A percentile compares a stretch with the other conserved stretches of the same genome.
phyloP scores from a whole-genome alignment of 2,888 invertebrate species.

The Esperia sulphurella region DNA sequence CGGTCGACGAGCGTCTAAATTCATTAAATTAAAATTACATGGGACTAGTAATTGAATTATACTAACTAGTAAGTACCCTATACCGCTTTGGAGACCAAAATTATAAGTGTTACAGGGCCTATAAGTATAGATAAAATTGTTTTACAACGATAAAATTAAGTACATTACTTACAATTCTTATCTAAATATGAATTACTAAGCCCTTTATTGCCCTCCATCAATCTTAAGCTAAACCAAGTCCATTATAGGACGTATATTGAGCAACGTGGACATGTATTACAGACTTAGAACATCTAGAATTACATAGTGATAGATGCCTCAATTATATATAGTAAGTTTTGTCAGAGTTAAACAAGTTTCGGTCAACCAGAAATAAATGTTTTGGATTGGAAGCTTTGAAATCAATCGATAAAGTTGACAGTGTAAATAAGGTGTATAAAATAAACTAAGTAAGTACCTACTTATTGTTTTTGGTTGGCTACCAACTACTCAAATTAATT shows the following conservation, averaged over 20 bases:
- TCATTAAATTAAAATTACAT: conserved; percentile 72
- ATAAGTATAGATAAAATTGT: conserved; percentile 21
- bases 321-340: background rate
- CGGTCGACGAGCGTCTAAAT: conserved; percentile 63
- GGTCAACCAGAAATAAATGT: too few relatives aligned
- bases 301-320: conserved; percentile 2
- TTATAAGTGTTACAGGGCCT: conserved; percentile 39
- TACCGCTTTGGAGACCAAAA: conserved; percentile 72
- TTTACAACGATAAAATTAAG: conserved; percentile 40
- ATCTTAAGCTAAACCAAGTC: conserved; percentile 66
- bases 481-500: too few relatives aligned
- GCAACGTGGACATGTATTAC: conserved; percentile 71
- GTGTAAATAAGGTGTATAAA: too few relatives aligned
- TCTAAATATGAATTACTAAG: conserved; percentile 39
- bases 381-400: too few relatives aligned
- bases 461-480: too few relatives aligned
- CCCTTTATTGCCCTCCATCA: conserved; percentile 66
- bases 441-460: too few relatives aligned
- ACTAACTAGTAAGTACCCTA: conserved; percentile 78
- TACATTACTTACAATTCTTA: conserved; percentile 41
- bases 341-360: too few relatives aligned
- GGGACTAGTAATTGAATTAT: conserved; percentile 79
- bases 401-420: too few relatives aligned
- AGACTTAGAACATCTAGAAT: conserved; percentile 31
- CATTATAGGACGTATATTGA: conserved; percentile 61